Percentiles rank a stretch among this genome's conserved stretches.
These are phyloP conservation scores for Rousettus leschenaultii DNA, from an alignment of 2,113 vertebrate genomes.

Conservation along the genomic window DNA sequence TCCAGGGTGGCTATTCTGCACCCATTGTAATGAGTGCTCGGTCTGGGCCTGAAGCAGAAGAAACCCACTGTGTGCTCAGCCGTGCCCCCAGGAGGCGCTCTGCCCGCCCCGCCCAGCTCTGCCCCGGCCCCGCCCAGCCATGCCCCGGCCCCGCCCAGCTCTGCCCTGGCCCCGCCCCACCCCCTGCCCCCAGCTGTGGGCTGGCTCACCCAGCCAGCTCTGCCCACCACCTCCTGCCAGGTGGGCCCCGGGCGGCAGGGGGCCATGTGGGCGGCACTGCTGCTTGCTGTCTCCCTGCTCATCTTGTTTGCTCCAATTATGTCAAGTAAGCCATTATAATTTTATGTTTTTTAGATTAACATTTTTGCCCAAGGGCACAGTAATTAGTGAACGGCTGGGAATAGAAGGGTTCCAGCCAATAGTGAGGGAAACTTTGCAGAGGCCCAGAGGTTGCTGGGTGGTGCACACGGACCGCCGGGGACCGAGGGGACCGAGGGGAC, in stretches of 20 bases:
- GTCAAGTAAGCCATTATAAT: slow-evolving; percentile 76
- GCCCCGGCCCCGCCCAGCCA: not conserved
- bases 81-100: not conserved
- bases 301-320: slow-evolving; percentile 76
- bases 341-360: slow-evolving; percentile 77
- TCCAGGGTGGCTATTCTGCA: accelerated
- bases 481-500: accelerated
- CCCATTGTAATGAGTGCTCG: accelerated
- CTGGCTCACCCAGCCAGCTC: not conserved
- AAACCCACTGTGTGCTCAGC: not conserved
- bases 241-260: not conserved
- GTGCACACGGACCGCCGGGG: not conserved
- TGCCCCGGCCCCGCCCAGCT: not conserved
- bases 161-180: too few species aligned
- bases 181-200: not conserved
- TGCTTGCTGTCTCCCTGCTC: slow-evolving; percentile 37
- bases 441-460: not conserved
- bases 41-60: not conserved
- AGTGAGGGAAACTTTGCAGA: not conserved
- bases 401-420: slow-evolving; percentile 61
- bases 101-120: accelerated
- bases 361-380: slow-evolving; percentile 69
- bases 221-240: not conserved
- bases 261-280: not conserved
- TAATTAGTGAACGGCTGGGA: slow-evolving; percentile 75